A percentile compares a stretch with the other conserved stretches of the same genome.
Conservation (phyloP, 1,140 invertebrate species). For the Fopius arisanus region DNA sequence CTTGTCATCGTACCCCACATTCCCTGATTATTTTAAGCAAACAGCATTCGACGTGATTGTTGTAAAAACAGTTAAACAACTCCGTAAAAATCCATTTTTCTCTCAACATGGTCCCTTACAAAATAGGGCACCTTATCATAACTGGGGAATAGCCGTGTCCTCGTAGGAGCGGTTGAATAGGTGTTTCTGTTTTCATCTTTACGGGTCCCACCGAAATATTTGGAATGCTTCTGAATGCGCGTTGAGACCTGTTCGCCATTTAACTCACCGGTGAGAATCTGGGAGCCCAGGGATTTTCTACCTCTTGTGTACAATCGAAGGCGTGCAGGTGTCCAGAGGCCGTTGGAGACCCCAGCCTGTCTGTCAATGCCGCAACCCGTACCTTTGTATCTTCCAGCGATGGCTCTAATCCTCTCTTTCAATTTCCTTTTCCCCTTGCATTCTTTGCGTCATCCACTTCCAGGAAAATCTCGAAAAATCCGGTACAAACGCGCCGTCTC, state of each 20-base stretch:
- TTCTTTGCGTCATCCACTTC: constrained; percentile 2
- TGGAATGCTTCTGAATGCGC: background rate
- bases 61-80: too few relatives aligned
- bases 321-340: constrained; percentile 53
- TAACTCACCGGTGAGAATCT: background rate
- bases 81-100: too few relatives aligned
- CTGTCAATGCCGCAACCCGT: constrained; percentile 52
- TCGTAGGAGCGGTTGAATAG: too few relatives aligned
- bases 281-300: constrained; percentile 7
- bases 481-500: constrained; percentile 43
- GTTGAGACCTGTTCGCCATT: constrained; percentile 10
- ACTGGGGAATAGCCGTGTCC: too few relatives aligned
- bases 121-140: too few relatives aligned
- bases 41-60: too few relatives aligned
- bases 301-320: constrained; percentile 52
- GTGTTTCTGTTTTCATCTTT: too few relatives aligned
- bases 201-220: background rate
- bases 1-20: too few relatives aligned
- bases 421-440: background rate
- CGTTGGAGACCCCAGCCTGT: constrained; percentile 32
- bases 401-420: background rate
- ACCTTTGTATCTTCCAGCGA: constrained; percentile 41
- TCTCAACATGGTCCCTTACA: too few relatives aligned
- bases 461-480: background rate
- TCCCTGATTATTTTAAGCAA: too few relatives aligned